Percentiles rank a stretch among this genome's conserved stretches.
Evolutionary conservation across 2,113 vertebrate genomes (phyloP).

Genomic region (Alethe castanea): DNA sequence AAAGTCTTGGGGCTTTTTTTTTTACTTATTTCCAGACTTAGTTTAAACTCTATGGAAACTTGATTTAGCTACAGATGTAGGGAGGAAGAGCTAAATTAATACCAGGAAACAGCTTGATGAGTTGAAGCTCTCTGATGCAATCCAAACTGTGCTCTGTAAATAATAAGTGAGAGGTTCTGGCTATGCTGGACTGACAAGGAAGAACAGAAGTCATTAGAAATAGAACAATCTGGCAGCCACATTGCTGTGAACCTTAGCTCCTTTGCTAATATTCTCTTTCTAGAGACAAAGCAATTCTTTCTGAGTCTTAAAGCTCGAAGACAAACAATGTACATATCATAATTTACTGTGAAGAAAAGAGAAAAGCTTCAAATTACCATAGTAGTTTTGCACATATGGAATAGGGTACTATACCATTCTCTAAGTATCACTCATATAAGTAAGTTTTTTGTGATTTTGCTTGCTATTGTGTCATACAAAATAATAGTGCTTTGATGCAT

Average conservation of each 20-base stretch:
- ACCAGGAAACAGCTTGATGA: constrained; percentile 59
- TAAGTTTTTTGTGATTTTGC: not conserved
- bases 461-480: not conserved
- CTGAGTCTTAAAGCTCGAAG: not conserved
- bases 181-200: constrained; percentile 25
- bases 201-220: constrained; percentile 43
- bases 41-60: not conserved
- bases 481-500: not conserved
- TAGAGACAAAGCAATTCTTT: not conserved
- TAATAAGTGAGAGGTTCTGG: not conserved
- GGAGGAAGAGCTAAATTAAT: constrained; percentile 55
- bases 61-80: constrained; percentile 26
- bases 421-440: not conserved
- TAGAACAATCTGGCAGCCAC: constrained; percentile 9
- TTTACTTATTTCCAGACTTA: not conserved
- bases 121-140: constrained; percentile 18
- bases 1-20: not conserved
- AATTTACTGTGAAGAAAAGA: not conserved
- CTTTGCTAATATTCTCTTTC: not conserved
- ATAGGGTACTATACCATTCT: not conserved
- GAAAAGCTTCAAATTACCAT: not conserved
- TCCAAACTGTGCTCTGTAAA: constrained; percentile 29
- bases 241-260: not conserved
- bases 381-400: not conserved
- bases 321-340: not conserved